These are phyloP conservation scores for Hirundichthys speculiger DNA, from an alignment of 2,113 vertebrate genomes.

Conservation along the genomic window DNA sequence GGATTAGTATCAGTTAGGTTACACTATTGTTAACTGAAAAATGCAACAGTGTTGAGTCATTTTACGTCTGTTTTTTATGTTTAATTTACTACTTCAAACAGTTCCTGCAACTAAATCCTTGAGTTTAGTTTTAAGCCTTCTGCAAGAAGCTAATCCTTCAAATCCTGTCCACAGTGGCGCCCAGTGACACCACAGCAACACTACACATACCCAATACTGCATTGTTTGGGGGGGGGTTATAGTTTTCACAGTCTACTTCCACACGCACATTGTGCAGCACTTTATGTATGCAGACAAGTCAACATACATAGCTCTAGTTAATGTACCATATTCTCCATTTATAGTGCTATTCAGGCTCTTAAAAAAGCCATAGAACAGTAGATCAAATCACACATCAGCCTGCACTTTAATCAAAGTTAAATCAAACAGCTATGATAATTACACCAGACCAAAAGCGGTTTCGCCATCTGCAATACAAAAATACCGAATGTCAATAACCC, in stretches of 20 bases:
- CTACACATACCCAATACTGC: neutral
- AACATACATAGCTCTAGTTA: too few species aligned
- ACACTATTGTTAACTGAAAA: too few species aligned
- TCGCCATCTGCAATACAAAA: neutral
- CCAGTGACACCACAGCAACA: conserved; percentile 11
- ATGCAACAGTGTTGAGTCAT: conserved; percentile 8
- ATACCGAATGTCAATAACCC: conserved; percentile 6
- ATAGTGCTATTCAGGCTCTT: too few species aligned
- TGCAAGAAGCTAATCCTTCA: conserved; percentile 67
- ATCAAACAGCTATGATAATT: neutral
- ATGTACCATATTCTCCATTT: too few species aligned
- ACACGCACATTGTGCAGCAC: too few species aligned
- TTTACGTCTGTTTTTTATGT: neutral
- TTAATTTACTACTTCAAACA: conserved; percentile 38
- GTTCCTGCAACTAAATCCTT: conserved; percentile 56
- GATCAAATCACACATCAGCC: neutral
- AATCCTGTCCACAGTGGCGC: conserved; percentile 61
- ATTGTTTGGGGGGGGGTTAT: too few species aligned
- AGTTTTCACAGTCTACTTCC: too few species aligned
- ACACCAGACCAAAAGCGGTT: neutral
- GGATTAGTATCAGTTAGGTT: too few species aligned
- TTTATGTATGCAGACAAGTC: too few species aligned
- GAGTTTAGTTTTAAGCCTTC: conserved; percentile 64
- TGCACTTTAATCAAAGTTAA: conserved; percentile 5
- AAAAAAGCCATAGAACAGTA: too few species aligned